Percentiles rank a stretch among this genome's conserved stretches.
Evolutionary conservation across 30 jellyfish, hydroid and myxozoan genomes (phyloP).

Genomic region (Aurelia coerulea): DNA sequence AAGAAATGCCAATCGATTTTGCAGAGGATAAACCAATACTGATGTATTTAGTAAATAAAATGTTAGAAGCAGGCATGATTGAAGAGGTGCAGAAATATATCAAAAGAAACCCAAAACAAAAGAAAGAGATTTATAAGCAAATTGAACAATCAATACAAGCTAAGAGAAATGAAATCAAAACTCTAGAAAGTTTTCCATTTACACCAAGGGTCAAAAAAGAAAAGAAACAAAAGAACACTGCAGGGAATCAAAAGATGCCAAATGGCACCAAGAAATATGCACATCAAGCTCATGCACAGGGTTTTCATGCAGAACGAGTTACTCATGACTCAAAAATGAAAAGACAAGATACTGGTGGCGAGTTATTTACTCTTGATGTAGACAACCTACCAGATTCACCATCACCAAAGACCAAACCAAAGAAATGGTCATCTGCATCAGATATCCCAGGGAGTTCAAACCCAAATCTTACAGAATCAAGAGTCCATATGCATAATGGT

Average conservation of each 20-base stretch:
- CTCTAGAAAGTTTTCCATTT: conserved; percentile 65
- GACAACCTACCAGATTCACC: conserved; percentile 58
- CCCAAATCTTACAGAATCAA: conserved; percentile 7
- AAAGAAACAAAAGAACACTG: conserved; percentile 3
- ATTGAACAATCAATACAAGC: conserved; percentile 67
- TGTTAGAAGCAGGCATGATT: conserved; percentile 79
- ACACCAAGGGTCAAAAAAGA: conserved; percentile 39
- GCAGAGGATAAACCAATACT: conserved; percentile 79
- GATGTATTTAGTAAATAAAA: conserved; percentile 70
- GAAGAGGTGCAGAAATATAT: conserved; percentile 86
- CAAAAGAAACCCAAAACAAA: conserved; percentile 78
- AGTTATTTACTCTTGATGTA: conserved; percentile 43
- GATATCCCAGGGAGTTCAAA: conserved; percentile 12
- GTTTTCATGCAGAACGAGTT: no score
- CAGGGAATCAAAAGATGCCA: neutral
- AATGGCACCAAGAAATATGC: conserved; percentile 1
- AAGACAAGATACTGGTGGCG: conserved; percentile 8
- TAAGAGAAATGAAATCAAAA: conserved; percentile 59
- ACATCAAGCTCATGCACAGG: neutral
- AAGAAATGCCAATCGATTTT: conserved; percentile 80
- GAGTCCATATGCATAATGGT: conserved; percentile 62
- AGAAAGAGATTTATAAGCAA: conserved; percentile 84
- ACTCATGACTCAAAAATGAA: conserved; percentile 1
- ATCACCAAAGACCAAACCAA: neutral
- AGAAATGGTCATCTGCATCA: conserved; percentile 53